Base-by-base conservation (phyloP, 2,888 invertebrate species). In the Fragum fragum region DNA sequence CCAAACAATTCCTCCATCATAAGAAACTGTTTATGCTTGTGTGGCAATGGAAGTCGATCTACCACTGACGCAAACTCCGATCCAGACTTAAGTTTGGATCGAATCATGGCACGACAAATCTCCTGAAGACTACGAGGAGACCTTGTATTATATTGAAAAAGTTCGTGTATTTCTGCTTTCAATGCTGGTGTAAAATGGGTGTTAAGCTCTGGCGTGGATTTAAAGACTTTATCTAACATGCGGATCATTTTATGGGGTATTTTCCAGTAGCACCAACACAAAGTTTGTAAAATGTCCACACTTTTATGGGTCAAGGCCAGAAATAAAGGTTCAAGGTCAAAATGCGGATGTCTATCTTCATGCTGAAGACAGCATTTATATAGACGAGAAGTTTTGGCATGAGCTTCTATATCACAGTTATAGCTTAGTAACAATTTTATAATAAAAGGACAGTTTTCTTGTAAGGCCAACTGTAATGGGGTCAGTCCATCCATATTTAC, bases 291-390 rank as follows among this genome's bases (percentile, higher is more conserved):
- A 75, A 93, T 85, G 55, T 92, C 89, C 16, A 92, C 69, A 89
- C 91, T 91, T 85, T 92, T 91, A 81, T 93, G 92, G 55, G 91
- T 91, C 78, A 94, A 79, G 39, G 93, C 91, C 53, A 90, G 82
- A 80, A 93, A 94, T 39, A 94, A 74, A 3, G 94, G 94, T 77
- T 94, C 92, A 68, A 93, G 88, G 73, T 91, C 93, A 73, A 94
- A 90, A 85, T 93, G 93, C 2, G 94, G 93, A 79, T 94, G 94
- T 2, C 83, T 32, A 83, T 94, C 94, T n/a, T 90, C 89, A 83
- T 92, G 90, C 14, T 81, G 73, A 5, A 89, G 73, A 77, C 93
- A 94, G 72, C 94, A 94, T 39, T 87, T 86, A 77, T 87, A 83
- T 9, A 90, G 74, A 5, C 86, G 83, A 23, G 79, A 87, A 32